phyloP scores from a whole-genome alignment of 2,113 vertebrate genomes.

The Crotalus horridus region DNA sequence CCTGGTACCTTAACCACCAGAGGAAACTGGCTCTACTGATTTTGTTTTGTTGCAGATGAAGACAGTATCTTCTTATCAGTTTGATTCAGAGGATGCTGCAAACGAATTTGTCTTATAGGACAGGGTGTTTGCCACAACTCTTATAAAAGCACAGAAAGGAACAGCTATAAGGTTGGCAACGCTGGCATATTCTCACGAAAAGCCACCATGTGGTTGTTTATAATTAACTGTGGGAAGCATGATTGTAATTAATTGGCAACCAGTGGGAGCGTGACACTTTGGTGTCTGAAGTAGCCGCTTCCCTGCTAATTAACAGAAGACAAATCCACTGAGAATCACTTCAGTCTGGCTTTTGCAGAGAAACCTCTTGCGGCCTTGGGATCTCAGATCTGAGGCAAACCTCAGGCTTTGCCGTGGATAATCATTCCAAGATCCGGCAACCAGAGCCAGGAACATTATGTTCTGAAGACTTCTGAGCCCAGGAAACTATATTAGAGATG shows the following conservation, averaged over 20 bases:
- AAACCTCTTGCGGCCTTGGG: background rate
- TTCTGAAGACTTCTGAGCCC: background rate
- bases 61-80: background rate
- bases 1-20: background rate
- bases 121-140: background rate
- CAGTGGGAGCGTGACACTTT: background rate
- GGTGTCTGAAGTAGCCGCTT: background rate
- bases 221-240: background rate
- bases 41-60: background rate
- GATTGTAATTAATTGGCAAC: background rate
- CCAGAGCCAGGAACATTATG: background rate
- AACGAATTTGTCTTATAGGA: background rate
- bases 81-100: background rate
- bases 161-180: background rate
- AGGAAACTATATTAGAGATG: background rate
- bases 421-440: background rate
- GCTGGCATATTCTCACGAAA: background rate
- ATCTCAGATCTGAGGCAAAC: background rate
- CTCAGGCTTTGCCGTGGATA: background rate
- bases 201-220: background rate
- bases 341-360: background rate
- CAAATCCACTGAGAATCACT: background rate
- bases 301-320: background rate
- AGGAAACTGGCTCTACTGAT: background rate
- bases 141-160: background rate